Conservation (phyloP, 2,113 vertebrate genomes). For the Thalassoma bifasciatum region DNA sequence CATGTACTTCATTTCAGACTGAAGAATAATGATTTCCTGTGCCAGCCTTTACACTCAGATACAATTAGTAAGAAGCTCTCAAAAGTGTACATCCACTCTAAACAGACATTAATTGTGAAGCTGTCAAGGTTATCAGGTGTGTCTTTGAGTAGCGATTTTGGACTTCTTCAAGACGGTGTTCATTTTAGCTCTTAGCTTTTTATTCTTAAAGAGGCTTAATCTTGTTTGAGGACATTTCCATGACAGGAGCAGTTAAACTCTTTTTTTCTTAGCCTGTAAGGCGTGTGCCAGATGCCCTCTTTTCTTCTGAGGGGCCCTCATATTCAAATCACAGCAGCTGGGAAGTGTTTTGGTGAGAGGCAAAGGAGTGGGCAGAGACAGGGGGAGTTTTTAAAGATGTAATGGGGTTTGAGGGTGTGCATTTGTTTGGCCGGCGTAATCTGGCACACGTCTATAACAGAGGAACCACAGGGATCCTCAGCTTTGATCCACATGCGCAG, state of each 20-base stretch:
- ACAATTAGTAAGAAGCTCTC: constrained; percentile 20
- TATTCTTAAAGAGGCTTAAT: constrained; percentile 54
- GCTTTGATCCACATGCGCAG: constrained; percentile 59
- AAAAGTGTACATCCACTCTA: constrained; percentile 6
- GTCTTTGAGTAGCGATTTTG: constrained; percentile 20
- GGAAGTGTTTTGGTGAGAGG: constrained; percentile 68
- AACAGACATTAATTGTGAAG: neutral
- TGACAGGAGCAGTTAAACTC: constrained; percentile 61
- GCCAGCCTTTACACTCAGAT: neutral
- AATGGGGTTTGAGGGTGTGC: constrained; percentile 41
- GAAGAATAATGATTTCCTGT: constrained; percentile 21
- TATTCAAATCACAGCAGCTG: constrained; percentile 80
- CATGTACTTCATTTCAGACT: constrained; percentile 12
- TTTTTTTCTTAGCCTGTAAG: constrained; percentile 47
- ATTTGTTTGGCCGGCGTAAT: constrained; percentile 68
- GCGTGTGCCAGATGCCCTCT: constrained; percentile 81
- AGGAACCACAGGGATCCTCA: constrained; percentile 52
- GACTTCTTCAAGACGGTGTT: constrained; percentile 36
- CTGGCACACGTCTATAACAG: constrained; percentile 75
- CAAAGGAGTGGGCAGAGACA: constrained; percentile 54
- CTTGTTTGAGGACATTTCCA: constrained; percentile 65
- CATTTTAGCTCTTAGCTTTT: constrained; percentile 42
- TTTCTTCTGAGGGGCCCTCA: constrained; percentile 73
- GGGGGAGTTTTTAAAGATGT: constrained; percentile 67
- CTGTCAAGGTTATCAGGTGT: constrained; percentile 31